Evolutionary conservation across 2,113 vertebrate species (phyloP).

Genomic region (Pao palembangensis): DNA sequence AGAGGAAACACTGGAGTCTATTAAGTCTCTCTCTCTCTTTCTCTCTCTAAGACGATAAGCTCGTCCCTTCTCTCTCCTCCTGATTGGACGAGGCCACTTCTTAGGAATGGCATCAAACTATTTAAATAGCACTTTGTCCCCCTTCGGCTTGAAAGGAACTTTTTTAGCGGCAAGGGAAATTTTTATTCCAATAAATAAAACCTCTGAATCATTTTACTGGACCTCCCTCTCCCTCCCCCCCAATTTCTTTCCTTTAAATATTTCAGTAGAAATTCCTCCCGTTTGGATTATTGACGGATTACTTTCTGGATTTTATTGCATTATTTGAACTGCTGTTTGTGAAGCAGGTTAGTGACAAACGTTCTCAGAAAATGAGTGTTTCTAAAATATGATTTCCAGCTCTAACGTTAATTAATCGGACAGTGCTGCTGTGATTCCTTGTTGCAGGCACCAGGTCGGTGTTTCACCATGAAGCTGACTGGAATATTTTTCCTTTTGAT

Average conservation of each 20-base stretch:
- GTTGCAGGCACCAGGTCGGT: slow-evolving; percentile 25
- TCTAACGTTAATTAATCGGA: slow-evolving; percentile 5
- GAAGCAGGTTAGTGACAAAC: slow-evolving; percentile 55
- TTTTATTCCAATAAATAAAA: slow-evolving; percentile 16
- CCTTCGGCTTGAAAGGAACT: slow-evolving; percentile 49
- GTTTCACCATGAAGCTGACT: slow-evolving; percentile 79
- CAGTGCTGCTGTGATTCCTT: neutral
- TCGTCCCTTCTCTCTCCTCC: slow-evolving; percentile 52
- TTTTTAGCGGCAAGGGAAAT: slow-evolving; percentile 39
- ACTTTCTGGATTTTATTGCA: slow-evolving; percentile 30
- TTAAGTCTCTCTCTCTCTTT: slow-evolving; percentile 53
- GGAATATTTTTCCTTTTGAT: slow-evolving; percentile 79
- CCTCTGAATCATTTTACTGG: neutral
- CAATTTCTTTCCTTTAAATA: slow-evolving; percentile 10
- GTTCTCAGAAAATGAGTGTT: neutral
- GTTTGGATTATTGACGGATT: slow-evolving; percentile 57
- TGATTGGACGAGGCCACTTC: slow-evolving; percentile 81
- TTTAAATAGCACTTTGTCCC: slow-evolving; percentile 84
- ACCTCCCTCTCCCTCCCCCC: neutral
- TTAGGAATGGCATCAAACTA: slow-evolving; percentile 85
- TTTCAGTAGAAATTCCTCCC: neutral
- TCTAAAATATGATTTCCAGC: neutral
- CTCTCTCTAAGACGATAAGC: slow-evolving; percentile 40
- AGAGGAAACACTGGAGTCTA: slow-evolving; percentile 63
- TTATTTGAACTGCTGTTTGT: slow-evolving; percentile 22